Evolutionary conservation across 2,888 invertebrate genomes (phyloP), one percentile per base, ranked within the genome.

Genomic region (Drosophila barbarae): DNA sequence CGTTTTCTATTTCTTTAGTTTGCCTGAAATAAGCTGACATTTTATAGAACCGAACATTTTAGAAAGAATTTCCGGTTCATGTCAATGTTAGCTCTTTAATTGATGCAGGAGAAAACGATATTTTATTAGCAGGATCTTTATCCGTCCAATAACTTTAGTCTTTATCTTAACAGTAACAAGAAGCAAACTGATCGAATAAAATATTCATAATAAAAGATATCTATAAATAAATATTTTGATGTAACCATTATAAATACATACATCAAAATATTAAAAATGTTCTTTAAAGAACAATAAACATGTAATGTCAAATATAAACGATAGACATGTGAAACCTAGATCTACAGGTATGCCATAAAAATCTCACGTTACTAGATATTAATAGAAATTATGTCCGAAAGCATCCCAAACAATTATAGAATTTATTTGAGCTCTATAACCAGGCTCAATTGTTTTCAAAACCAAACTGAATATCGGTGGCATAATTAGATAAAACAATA

Each of bases 231-330:
- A 21, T 21, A 21, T 21, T 21, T 21, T 2, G 21, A 21, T 21
- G 21, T 21, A 21, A 21, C 2, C 21, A 8, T 13, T 10, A 21
- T 39, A 3, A 41, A 13, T 0, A 12, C 5, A 42, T 9, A 10
- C 0, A 9, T 26, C 0, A 9, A 9, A 2, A n/a, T n/a, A 26
- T 3, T 1, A 26, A 15, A 0, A 3, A 6, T 10, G 10, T 28
- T n/a, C 1, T 15, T 18, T 12, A 7, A 15, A 12, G 2, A 30
- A 15, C 28, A 44, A 12, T 15, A 15, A 6, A 15, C 6, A 9
- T 9, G 1, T 15, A 10, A 28, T 7, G 3, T 6, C 2, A 10
- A 18, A 4, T 28, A 12, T 12, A 2, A 18, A 12, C 1, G 12
- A 15, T 44, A 15, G 1, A 10, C 1, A 44, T 3, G 10, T 15